A percentile compares a stretch with the other conserved stretches of the same genome.
These are phyloP conservation scores for Leptopilina syphax DNA, from an alignment of 2,888 invertebrate genomes.

Conservation along the genomic window DNA sequence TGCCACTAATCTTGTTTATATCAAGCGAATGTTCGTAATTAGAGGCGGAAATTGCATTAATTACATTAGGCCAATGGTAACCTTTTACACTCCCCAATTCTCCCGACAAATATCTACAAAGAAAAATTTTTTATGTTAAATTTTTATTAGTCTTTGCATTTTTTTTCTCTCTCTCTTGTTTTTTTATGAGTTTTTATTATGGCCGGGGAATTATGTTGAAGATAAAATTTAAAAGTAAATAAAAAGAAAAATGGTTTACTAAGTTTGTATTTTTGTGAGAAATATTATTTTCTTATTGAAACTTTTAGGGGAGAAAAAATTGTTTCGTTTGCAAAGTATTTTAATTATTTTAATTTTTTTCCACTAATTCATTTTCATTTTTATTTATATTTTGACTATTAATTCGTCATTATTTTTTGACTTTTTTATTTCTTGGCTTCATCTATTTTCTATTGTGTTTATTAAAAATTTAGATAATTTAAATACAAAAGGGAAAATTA, in stretches of 20 bases:
- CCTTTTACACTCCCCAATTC: not conserved
- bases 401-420: too few species aligned
- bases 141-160: not conserved
- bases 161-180: not conserved
- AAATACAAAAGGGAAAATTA: too few species aligned
- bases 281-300: not conserved
- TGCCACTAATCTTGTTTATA: slow-evolving; percentile 63
- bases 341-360: too few species aligned
- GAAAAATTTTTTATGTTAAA: not conserved
- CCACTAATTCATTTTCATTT: not conserved
- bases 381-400: too few species aligned
- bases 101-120: not conserved
- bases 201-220: not conserved
- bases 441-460: too few species aligned
- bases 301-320: too few species aligned
- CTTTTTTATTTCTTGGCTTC: too few species aligned
- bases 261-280: not conserved
- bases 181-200: not conserved
- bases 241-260: not conserved
- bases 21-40: slow-evolving; percentile 63
- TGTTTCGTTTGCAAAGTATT: too few species aligned
- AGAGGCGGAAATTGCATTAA: slow-evolving; percentile 48
- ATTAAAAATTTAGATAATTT: too few species aligned
- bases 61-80: slow-evolving; percentile 43
- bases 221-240: slow-evolving; percentile 2